Evolutionary conservation across 2,113 vertebrate species (phyloP).

Genomic region (rat (Rattus norvegicus)): DNA sequence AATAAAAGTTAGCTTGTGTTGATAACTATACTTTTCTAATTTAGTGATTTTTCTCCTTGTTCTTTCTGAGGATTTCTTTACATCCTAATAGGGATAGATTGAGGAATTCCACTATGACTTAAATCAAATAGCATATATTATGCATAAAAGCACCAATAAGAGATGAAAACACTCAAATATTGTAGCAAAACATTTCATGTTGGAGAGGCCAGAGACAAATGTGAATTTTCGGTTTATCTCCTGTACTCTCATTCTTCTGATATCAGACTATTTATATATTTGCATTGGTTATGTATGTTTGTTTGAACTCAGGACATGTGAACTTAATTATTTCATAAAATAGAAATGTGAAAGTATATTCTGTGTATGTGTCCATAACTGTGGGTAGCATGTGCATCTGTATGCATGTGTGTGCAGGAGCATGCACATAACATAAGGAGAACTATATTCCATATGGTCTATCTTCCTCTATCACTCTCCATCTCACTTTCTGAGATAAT

Average conservation of each 20-base stretch:
- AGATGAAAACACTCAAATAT: background rate
- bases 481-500: background rate
- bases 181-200: background rate
- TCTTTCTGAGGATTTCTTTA: background rate
- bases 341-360: background rate
- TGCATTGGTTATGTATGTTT: background rate
- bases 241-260: background rate
- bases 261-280: background rate
- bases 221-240: background rate
- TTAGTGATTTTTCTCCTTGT: background rate
- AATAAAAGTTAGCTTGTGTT: background rate
- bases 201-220: background rate
- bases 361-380: background rate
- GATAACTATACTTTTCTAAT: background rate
- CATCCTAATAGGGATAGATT: background rate
- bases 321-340: background rate
- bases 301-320: rapidly evolving
- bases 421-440: no score
- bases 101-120: background rate
- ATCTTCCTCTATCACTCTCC: background rate
- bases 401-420: no score
- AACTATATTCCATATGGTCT: background rate
- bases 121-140: background rate
- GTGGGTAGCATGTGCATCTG: background rate
- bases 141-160: background rate